Evolutionary conservation across 1,140 invertebrate genomes (phyloP), one percentile per base, ranked within the genome.

Genomic region (Saccostrea glomerata): DNA sequence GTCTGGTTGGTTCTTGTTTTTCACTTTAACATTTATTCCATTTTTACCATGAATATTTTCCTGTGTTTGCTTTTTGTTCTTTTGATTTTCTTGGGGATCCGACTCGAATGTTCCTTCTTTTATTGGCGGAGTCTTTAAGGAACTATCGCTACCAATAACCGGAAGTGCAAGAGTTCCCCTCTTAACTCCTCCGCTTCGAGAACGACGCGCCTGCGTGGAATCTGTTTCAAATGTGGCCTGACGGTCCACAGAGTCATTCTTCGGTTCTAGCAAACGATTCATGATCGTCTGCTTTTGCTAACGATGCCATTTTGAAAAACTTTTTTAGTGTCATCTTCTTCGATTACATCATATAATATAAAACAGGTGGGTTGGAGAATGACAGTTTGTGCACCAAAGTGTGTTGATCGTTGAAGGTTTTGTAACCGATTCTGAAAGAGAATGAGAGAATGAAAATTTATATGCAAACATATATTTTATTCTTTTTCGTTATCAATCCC

Each of bases 211-310:
- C 73, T 85, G 82, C 2, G 36, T 82, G 12, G 88, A 73, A 55
- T 89, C 88, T 12, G 86, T 87, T 23, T 85, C 86, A 85, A 89
- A 89, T 17, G 88, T 89, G 30, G 77, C 88, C 63, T 89, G 88
- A 6, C 88, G 86, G 25, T 73, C 70, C 70, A 73, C 70, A 6
- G 70, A 25, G 23, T 73, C 70, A 73, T 25, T 73, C 25, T 73
- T 73, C 11, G 70, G 70, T 15, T 73, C 13, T 36, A 30, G 25
- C 70, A 73, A 73, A 73, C 70, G 70, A 73, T 73, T 25, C 70
- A 73, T 73, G 70, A 73, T 73, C 70, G 70, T 40, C 70, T 73
- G 70, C 70, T 73, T 13, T 73, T 25, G 23, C 3, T 73, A 23
- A 36, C 23, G 70, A 30, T 23, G 23, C 23, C 70, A 73, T 73